Conservation (phyloP, 2,113 vertebrate species). For the Notarius lentiginosus region DNA sequence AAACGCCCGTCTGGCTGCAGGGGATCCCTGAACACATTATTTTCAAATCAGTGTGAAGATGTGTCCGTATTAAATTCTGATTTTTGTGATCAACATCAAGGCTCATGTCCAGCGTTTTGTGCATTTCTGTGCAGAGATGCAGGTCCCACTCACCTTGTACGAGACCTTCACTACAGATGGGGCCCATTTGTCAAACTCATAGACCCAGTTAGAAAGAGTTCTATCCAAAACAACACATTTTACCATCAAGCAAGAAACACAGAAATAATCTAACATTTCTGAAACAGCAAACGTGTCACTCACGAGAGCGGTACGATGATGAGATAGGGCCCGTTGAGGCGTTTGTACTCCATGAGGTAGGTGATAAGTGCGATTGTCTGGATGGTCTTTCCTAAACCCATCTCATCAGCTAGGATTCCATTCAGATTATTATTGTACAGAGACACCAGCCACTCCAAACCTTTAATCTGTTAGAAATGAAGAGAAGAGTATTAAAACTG, state of each 20-base stretch:
- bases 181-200: slow-evolving; percentile 98
- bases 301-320: slow-evolving; percentile 98
- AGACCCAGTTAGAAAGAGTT: slow-evolving; percentile 97
- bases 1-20: slow-evolving; percentile 86
- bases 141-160: slow-evolving; percentile 82
- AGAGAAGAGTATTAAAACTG: background rate
- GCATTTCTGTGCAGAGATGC: background rate
- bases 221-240: slow-evolving; percentile 63
- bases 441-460: slow-evolving; percentile 93
- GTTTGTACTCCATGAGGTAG: slow-evolving; percentile 97
- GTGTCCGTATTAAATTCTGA: background rate
- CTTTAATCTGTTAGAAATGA: slow-evolving; percentile 80
- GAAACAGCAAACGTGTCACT: slow-evolving; percentile 54
- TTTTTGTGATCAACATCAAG: background rate
- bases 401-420: slow-evolving; percentile 93
- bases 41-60: background rate
- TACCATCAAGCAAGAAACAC: background rate
- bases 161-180: slow-evolving; percentile 94
- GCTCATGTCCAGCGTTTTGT: background rate
- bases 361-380: slow-evolving; percentile 97
- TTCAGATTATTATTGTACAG: slow-evolving; percentile 98
- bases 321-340: slow-evolving; percentile 96
- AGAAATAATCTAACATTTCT: background rate
- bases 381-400: slow-evolving; percentile 96
- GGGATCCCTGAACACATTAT: slow-evolving; percentile 81